Percentiles rank a stretch among this genome's conserved stretches.
phyloP scores from a whole-genome alignment of 1,140 invertebrate genomes.

The Condylostylus longicornis region DNA sequence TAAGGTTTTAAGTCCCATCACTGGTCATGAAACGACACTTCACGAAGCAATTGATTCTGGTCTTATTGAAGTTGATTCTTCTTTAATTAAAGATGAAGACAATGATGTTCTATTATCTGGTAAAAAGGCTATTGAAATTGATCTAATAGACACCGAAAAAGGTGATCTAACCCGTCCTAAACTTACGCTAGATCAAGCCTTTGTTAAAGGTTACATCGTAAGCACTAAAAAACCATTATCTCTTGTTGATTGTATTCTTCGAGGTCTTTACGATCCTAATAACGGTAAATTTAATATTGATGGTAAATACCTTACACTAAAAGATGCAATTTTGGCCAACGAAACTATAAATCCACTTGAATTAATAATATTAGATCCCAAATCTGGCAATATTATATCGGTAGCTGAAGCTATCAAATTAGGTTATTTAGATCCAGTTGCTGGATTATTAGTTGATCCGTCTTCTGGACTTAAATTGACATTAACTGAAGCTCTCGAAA shows the following conservation, averaged over 20 bases:
- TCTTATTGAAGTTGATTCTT: slow-evolving; percentile 52
- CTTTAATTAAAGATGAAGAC: slow-evolving; percentile 58
- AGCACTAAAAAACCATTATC: slow-evolving; percentile 62
- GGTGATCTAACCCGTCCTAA: slow-evolving; percentile 53
- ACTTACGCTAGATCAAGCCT: slow-evolving; percentile 57
- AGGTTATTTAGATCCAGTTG: slow-evolving; percentile 66
- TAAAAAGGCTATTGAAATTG: slow-evolving; percentile 49
- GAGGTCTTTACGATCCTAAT: slow-evolving; percentile 62
- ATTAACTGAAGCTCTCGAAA: slow-evolving; percentile 61
- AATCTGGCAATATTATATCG: slow-evolving; percentile 60
- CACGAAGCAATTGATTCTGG: slow-evolving; percentile 53
- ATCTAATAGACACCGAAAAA: slow-evolving; percentile 52
- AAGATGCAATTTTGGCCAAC: slow-evolving; percentile 60
- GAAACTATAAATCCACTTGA: slow-evolving; percentile 59
- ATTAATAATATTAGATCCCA: slow-evolving; percentile 65
- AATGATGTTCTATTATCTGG: slow-evolving; percentile 49
- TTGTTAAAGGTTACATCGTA: slow-evolving; percentile 60
- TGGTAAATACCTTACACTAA: slow-evolving; percentile 53
- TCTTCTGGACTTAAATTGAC: slow-evolving; percentile 55
- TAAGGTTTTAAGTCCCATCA: slow-evolving; percentile 65
- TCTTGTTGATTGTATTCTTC: slow-evolving; percentile 70
- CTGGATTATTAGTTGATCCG: slow-evolving; percentile 62
- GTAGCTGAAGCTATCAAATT: slow-evolving; percentile 65
- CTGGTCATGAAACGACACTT: slow-evolving; percentile 55
- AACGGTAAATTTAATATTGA: slow-evolving; percentile 62